Evolutionary conservation across 2,113 vertebrate genomes (phyloP).

Genomic region (Leucoraja erinaceus): DNA sequence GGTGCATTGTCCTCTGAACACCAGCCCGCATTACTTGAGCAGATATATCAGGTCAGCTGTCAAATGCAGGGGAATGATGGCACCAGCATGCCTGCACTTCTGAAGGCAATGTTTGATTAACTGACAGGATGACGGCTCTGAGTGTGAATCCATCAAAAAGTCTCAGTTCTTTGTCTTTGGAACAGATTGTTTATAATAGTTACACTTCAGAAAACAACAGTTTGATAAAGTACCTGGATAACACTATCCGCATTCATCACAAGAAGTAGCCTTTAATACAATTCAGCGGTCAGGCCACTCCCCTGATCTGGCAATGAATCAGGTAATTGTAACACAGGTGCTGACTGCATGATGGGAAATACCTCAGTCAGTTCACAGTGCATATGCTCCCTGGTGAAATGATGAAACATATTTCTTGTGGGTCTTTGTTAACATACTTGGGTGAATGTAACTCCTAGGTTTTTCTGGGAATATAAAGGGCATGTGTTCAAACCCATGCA

Average conservation of each 20-base stretch:
- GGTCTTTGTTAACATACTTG: not conserved
- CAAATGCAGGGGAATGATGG: not conserved
- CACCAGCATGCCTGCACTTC: not conserved
- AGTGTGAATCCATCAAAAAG: not conserved
- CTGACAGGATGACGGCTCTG: not conserved
- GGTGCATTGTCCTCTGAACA: constrained; percentile 17
- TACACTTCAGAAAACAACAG: constrained; percentile 36
- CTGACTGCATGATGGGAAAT: not conserved
- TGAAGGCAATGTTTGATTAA: constrained; percentile 19
- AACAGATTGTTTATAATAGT: not conserved
- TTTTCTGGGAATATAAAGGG: too few relatives aligned
- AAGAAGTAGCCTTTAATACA: not conserved
- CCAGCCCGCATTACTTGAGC: constrained; percentile 5
- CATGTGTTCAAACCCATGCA: not conserved
- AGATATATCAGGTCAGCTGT: constrained; percentile 9
- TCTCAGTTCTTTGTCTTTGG: not conserved
- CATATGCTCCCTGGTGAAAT: not conserved
- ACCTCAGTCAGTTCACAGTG: too few relatives aligned
- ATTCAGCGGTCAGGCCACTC: not conserved
- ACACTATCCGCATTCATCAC: constrained; percentile 16
- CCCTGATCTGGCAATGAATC: not conserved
- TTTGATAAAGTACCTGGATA: constrained; percentile 22
- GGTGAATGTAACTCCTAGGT: not conserved
- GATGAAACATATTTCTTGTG: not conserved
- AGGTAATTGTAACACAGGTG: not conserved